Evolutionary conservation across 2,797 vertebrate species (phyloP).

Genomic region (Molossus molossus): DNA sequence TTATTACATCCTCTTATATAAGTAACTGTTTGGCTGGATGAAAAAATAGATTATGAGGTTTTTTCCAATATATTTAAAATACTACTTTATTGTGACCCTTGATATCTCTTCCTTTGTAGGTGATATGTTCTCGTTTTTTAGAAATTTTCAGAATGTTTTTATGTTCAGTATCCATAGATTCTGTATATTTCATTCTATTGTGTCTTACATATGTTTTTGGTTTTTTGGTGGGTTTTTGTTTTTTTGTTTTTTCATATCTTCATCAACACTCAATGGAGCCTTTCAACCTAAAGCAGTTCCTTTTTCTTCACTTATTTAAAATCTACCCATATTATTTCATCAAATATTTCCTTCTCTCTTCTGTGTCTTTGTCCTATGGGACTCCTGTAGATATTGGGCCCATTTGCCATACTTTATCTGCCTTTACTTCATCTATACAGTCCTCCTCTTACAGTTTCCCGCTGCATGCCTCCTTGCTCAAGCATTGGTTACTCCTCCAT

Average conservation of each 20-base stretch:
- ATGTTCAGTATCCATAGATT: background rate
- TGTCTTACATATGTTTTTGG: background rate
- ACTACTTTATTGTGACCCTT: background rate
- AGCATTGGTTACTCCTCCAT: background rate
- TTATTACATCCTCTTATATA: background rate
- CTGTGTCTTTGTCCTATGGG: background rate
- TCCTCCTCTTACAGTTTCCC: background rate
- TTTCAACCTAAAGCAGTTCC: background rate
- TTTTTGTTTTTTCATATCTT: background rate
- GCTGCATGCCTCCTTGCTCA: background rate
- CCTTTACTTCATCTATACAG: background rate
- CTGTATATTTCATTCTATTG: background rate
- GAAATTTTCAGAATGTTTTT: background rate
- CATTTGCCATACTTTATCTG: background rate
- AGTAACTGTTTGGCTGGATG: background rate
- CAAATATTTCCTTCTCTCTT: background rate
- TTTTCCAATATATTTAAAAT: background rate
- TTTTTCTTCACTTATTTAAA: background rate
- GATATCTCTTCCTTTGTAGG: background rate
- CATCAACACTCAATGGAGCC: background rate
- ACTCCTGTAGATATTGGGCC: background rate
- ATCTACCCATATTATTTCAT: background rate
- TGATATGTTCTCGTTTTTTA: constrained; percentile 5
- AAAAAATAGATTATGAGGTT: background rate
- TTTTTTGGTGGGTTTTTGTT: background rate